A percentile compares a stretch with the other conserved stretches of the same genome.
Evolutionary conservation across 2,888 invertebrate species (phyloP).

Genomic region (Chalcosyrphus nemorum): DNA sequence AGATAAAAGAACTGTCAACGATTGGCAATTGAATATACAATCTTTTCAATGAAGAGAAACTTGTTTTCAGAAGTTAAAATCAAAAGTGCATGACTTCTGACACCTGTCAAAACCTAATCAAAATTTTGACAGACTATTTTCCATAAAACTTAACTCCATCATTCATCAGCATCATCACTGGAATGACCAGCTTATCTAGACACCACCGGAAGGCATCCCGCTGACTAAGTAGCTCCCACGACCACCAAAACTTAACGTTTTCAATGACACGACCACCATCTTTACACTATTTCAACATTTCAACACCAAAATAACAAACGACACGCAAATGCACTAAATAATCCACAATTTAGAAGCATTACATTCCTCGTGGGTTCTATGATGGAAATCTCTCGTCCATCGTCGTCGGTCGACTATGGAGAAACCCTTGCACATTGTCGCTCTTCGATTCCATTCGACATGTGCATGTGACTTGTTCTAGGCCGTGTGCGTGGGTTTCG

Average conservation of each 20-base stretch:
- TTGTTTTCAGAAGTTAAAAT: too few relatives aligned
- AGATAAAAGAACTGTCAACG: too few relatives aligned
- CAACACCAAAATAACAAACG: slow-evolving; percentile 14
- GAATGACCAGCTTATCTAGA: background rate
- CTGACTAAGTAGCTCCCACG: background rate
- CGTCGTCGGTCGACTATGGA: background rate
- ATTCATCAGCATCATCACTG: background rate
- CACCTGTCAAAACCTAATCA: too few relatives aligned
- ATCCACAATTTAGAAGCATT: slow-evolving; percentile 43
- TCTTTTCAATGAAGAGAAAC: too few relatives aligned
- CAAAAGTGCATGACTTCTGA: too few relatives aligned
- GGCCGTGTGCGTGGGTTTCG: slow-evolving; percentile 59
- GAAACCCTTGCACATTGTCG: slow-evolving; percentile 48
- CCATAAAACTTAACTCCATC: background rate
- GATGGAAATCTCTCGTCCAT: slow-evolving; percentile 11
- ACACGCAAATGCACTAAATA: slow-evolving; percentile 63
- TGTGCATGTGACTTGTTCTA: slow-evolving; percentile 62
- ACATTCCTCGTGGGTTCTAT: slow-evolving; percentile 55
- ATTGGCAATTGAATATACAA: too few relatives aligned
- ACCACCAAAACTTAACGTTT: background rate
- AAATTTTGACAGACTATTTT: background rate
- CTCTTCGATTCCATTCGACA: slow-evolving; percentile 60
- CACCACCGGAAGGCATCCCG: background rate
- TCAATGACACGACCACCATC: slow-evolving; percentile 63
- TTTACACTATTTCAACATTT: slow-evolving; percentile 15